These are phyloP conservation scores for Myxocyprinus asiaticus DNA, from an alignment of 2,113 vertebrate genomes.

Conservation along the genomic window DNA sequence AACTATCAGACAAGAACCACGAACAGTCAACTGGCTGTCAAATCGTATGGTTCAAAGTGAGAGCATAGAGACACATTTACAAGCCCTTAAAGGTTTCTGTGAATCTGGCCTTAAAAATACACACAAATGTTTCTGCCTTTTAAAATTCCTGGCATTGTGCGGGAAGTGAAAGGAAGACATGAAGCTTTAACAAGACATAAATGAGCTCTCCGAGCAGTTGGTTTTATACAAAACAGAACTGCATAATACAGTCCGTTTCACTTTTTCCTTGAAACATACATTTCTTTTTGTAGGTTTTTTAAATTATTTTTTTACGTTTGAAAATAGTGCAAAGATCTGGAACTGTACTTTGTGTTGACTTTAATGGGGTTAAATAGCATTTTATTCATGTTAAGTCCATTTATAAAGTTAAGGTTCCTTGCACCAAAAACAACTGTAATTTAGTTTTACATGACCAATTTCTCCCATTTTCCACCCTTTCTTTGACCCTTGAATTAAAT, in stretches of 20 bases:
- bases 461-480: too few relatives aligned
- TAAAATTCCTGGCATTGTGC: slow-evolving; percentile 14
- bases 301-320: too few relatives aligned
- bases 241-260: background rate
- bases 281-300: too few relatives aligned
- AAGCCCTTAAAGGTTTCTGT: slow-evolving; percentile 9
- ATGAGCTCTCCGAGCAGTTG: slow-evolving; percentile 2
- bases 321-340: too few relatives aligned
- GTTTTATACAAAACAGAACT: background rate
- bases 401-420: too few relatives aligned
- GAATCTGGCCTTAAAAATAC: slow-evolving; percentile 1
- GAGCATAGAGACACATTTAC: background rate
- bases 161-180: slow-evolving; percentile 22
- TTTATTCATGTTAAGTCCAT: too few relatives aligned
- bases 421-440: too few relatives aligned
- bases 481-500: too few relatives aligned
- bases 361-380: too few relatives aligned
- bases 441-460: too few relatives aligned
- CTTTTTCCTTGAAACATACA: background rate
- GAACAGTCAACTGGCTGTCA: background rate
- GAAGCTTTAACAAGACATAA: slow-evolving; percentile 32
- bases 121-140: background rate
- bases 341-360: too few relatives aligned
- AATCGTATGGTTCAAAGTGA: background rate
- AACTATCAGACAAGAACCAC: background rate